A percentile compares a stretch with the other conserved stretches of the same genome.
Conservation (phyloP, 2,797 vertebrate species). For the Nyctalus aviator region DNA sequence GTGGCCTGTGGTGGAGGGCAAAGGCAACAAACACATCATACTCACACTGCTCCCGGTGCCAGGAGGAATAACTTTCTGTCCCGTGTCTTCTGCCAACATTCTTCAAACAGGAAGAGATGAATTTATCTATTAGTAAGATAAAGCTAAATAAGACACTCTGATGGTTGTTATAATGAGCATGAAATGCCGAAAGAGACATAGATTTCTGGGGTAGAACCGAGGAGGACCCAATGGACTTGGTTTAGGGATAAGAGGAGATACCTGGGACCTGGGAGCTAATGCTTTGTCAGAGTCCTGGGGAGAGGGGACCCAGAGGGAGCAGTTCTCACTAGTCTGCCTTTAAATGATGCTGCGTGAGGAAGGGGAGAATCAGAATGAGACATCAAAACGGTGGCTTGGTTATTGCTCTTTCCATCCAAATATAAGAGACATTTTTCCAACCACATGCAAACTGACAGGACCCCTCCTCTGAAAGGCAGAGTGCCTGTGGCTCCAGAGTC, state of each 20-base stretch:
- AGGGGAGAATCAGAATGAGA: accelerated
- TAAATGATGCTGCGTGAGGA: neutral
- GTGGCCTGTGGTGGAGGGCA: neutral
- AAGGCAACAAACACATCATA: neutral
- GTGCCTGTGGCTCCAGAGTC: neutral
- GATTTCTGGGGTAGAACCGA: neutral
- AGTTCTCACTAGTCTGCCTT: accelerated
- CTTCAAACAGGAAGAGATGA: neutral
- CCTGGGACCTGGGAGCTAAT: neutral
- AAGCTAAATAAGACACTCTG: neutral
- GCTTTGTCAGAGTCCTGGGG: neutral
- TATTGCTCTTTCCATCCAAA: neutral
- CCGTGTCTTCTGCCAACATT: neutral
- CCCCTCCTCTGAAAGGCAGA: neutral
- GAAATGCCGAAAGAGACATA: neutral
- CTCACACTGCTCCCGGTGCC: neutral
- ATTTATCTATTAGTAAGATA: neutral
- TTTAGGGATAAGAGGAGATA: neutral
- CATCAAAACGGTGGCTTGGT: neutral
- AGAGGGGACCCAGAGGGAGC: neutral
- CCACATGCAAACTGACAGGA: neutral
- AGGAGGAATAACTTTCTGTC: neutral
- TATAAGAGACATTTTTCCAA: neutral
- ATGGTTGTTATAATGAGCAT: neutral
- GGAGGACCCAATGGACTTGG: neutral